Percentiles rank a stretch among this genome's conserved stretches.
These are phyloP conservation scores for Beroe ovata DNA, from an alignment of 37 sponge, comb jelly and placozoan species.

Conservation along the genomic window DNA sequence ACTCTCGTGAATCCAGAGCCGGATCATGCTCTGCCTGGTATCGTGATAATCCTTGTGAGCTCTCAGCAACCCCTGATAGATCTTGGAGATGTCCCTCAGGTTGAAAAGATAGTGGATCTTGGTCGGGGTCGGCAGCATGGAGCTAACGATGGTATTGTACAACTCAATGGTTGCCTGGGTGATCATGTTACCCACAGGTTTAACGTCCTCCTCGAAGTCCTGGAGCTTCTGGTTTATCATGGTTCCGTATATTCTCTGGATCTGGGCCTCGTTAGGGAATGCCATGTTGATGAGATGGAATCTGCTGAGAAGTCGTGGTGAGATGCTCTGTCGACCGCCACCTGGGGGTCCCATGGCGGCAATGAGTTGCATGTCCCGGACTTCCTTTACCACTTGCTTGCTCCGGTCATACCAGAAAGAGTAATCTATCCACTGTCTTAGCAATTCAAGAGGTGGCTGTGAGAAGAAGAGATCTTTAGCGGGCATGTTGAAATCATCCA, in stretches of 20 bases:
- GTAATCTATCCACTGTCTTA: slow-evolving; percentile 96
- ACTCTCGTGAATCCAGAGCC: slow-evolving; percentile 98
- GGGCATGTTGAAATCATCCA: slow-evolving; percentile 99
- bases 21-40: slow-evolving; percentile 83
- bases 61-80: slow-evolving; percentile 95
- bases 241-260: slow-evolving; percentile 94
- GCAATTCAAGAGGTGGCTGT: slow-evolving; percentile 97
- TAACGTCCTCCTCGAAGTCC: slow-evolving; percentile 99
- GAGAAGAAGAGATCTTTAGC: slow-evolving; percentile 96
- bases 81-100: slow-evolving; percentile 94
- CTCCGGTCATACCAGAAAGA: slow-evolving; percentile 96
- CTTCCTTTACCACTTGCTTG: slow-evolving; percentile 85
- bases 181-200: slow-evolving; percentile 91
- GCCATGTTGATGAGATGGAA: slow-evolving; percentile 99
- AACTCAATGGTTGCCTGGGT: slow-evolving; percentile 73
- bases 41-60: slow-evolving; percentile 99
- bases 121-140: slow-evolving; percentile 93
- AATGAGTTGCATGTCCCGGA: slow-evolving; percentile 92
- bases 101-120: slow-evolving; percentile 99
- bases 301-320: slow-evolving; percentile 86
- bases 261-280: slow-evolving; percentile 96
- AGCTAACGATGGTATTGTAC: slow-evolving; percentile 36
- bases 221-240: slow-evolving; percentile 99
- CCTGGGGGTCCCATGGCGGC: slow-evolving; percentile 99
- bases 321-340: slow-evolving; percentile 94